Evolutionary conservation across 2,888 invertebrate species (phyloP).

Genomic region (Ochropleura plecta): DNA sequence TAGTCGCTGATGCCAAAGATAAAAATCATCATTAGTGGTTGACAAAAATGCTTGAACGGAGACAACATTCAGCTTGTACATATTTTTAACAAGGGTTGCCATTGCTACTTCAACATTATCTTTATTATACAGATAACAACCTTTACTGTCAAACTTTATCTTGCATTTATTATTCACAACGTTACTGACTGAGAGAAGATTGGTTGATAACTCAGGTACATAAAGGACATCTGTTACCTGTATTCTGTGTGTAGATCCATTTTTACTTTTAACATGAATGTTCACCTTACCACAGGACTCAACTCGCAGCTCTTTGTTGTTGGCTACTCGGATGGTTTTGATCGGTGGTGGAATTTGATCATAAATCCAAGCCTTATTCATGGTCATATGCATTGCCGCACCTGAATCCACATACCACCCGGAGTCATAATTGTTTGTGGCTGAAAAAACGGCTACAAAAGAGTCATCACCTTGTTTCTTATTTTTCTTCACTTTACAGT

Average conservation of each 20-base stretch:
- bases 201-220: not conserved
- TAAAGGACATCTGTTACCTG: not conserved
- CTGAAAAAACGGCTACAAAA: not conserved
- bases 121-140: too few species aligned
- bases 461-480: not conserved
- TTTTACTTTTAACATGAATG: not conserved
- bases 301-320: not conserved
- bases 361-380: too few species aligned
- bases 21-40: too few species aligned
- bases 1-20: too few species aligned
- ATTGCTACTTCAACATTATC: too few species aligned
- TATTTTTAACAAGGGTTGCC: too few species aligned
- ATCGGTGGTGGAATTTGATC: too few species aligned
- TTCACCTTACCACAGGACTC: slow-evolving; percentile 1
- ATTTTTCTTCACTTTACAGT: not conserved
- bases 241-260: not conserved
- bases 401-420: too few species aligned
- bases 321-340: not conserved
- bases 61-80: too few species aligned
- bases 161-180: not conserved
- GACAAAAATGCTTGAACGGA: too few species aligned
- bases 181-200: not conserved
- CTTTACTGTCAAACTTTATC: too few species aligned
- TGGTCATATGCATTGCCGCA: too few species aligned
- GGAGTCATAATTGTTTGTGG: not conserved